Conservation (phyloP, 2,888 invertebrate genomes). For the Phragmatobia fuliginosa region DNA sequence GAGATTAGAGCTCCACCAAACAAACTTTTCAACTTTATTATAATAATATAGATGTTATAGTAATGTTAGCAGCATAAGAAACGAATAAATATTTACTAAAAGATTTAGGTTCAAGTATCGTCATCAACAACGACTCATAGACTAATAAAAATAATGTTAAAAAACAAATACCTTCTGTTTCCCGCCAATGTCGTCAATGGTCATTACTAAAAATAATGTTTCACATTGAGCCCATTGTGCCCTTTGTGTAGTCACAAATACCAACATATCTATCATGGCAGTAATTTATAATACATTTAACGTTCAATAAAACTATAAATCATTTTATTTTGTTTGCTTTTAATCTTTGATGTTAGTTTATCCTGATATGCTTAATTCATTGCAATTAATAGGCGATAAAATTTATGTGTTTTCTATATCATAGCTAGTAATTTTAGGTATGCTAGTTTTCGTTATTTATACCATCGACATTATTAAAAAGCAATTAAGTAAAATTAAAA, state of each 20-base stretch:
- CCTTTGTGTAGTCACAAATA: conserved; percentile 32
- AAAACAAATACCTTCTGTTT: conserved; percentile 26
- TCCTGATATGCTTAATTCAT: conserved; percentile 48
- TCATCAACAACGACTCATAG: conserved; percentile 15
- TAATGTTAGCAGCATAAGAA: no score
- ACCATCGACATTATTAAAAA: background rate
- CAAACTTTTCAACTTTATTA: no score
- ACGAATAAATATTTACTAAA: background rate
- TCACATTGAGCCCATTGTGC: conserved; percentile 25
- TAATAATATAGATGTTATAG: no score
- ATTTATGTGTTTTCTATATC: conserved; percentile 22
- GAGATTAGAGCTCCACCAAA: no score
- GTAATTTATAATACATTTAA: background rate
- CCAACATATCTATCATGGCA: conserved; percentile 23
- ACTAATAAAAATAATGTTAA: conserved; percentile 32
- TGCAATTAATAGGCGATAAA: conserved; percentile 46
- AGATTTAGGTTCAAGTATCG: conserved; percentile 6
- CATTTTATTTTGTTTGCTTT: conserved; percentile 31
- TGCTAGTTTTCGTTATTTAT: background rate
- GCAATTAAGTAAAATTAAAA: no score
- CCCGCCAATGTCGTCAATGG: conserved; percentile 31
- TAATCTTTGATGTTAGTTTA: conserved; percentile 32
- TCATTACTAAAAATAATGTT: conserved; percentile 40
- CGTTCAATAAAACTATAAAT: conserved; percentile 28
- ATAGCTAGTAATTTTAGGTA: background rate